A percentile compares a stretch with the other conserved stretches of the same genome.
Evolutionary conservation across 2,888 invertebrate species (phyloP).

Genomic region (Quadroppia sp.): DNA sequence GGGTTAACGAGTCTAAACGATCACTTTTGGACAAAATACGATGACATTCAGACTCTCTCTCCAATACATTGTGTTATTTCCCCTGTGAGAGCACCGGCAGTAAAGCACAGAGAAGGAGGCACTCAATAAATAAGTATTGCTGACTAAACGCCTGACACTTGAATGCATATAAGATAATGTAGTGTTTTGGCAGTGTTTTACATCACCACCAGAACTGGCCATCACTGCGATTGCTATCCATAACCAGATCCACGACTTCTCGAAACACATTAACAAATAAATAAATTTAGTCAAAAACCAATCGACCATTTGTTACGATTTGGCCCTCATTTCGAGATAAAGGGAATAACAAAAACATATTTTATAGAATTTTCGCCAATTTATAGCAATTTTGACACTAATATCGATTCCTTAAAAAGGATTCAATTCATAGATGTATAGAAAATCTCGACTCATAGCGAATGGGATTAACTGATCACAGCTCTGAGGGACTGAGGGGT

Average conservation of each 20-base stretch:
- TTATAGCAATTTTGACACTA: conserved; percentile 15
- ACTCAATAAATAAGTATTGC: conserved; percentile 34
- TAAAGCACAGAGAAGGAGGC: not conserved
- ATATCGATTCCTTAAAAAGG: conserved; percentile 27
- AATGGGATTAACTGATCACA: conserved; percentile 21
- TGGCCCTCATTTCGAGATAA: not conserved
- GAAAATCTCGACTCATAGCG: not conserved
- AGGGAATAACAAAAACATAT: not conserved
- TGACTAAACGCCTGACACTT: conserved; percentile 36
- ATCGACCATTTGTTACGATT: conserved; percentile 4
- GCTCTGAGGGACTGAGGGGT: not conserved
- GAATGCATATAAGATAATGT: conserved; percentile 21
- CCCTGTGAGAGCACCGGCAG: not conserved
- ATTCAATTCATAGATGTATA: not conserved
- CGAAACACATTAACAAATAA: not conserved
- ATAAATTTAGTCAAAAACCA: conserved; percentile 12
- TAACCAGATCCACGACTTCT: conserved; percentile 4
- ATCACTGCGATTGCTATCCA: not conserved
- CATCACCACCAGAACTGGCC: conserved; percentile 27
- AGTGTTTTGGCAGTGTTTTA: conserved; percentile 12
- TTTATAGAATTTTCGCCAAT: not conserved
- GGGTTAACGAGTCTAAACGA: conserved; percentile 22
- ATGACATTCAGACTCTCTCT: conserved; percentile 5
- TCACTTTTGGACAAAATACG: conserved; percentile 33
- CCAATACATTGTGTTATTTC: conserved; percentile 19